Base-by-base conservation (phyloP, 2,113 vertebrate genomes). In the Onychostoma macrolepis region DNA sequence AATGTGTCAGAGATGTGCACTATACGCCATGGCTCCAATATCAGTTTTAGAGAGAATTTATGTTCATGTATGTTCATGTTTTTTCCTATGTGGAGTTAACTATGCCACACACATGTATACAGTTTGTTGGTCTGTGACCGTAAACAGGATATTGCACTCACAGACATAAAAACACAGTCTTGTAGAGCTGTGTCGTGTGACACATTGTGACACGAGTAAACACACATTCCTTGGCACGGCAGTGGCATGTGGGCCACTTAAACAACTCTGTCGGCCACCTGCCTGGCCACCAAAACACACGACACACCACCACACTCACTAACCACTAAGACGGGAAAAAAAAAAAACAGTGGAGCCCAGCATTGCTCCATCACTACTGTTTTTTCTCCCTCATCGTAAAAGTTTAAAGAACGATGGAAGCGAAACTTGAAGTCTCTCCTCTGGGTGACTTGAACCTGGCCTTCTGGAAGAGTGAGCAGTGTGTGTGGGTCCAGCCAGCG, bases 381-480 rank as follows among this genome's bases (percentile, higher is more conserved):
- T 90, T 85, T 83, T 83, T 79, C 87, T 90, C 78, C 78, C 82
- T 88, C 71, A 79, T 79, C 56, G n/a, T 86, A 80, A n/a, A 82
- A 84, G 33, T 50, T 48, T 71, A 87, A 86, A 82, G 61, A 81
- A 88, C 33, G 82, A 48, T 87, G 85, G 82, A 85, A 85, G 65
- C 30, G 65, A 74, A n/a, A 45, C 72, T 26, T 26, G 24, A 45
- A 75, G 45, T 78, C 84, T 67, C 83, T 84, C 78, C 65, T 71
- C 28, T 17, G 56, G 63, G 45, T 69, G 81, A 53, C 28, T 28
- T 76, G 36, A 69, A 85, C 78, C 48, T 78, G 74, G 67, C 67
- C 69, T 89, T 85, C 71, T 87, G 83, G 83, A 89, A 83, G 56
- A 83, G 45, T 53, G 13, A 87, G 38, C 36, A 72, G 28, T 65